Conservation (phyloP, 2,797 vertebrate species). For the Craterocephalus amniculus region DNA sequence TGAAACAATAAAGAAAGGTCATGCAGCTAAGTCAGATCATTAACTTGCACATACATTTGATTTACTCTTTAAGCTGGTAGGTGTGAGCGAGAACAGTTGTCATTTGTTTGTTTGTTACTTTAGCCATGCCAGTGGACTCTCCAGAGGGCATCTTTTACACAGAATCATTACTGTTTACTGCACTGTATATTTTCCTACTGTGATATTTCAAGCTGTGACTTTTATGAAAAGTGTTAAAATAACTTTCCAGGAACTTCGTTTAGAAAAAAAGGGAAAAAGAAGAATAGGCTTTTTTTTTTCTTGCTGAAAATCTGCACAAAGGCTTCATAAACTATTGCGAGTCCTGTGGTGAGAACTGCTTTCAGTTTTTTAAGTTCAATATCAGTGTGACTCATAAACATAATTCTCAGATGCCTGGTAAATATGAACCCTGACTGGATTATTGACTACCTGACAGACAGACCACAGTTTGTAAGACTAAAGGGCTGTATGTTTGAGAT, state of each 20-base stretch:
- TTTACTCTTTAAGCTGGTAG: not conserved
- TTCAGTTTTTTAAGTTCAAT: not conserved
- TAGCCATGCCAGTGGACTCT: not conserved
- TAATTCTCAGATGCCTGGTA: constrained; percentile 9
- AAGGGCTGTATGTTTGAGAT: not conserved
- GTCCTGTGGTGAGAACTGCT: not conserved
- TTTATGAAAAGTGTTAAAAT: not conserved
- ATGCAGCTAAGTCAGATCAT: constrained; percentile 10
- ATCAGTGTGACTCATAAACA: not conserved
- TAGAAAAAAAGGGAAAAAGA: not conserved
- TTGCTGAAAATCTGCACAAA: not conserved
- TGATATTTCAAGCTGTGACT: not conserved
- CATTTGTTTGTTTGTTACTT: not conserved
- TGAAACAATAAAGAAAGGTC: constrained; percentile 20
- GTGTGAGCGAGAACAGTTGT: not conserved
- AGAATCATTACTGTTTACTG: not conserved
- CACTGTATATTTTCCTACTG: not conserved
- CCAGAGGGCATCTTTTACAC: not conserved
- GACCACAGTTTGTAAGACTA: not conserved
- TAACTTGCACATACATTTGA: not conserved
- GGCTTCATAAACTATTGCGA: not conserved
- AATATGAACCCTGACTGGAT: not conserved
- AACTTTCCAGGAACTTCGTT: not conserved
- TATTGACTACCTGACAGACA: not conserved
- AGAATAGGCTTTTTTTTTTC: not conserved